Percentiles rank a stretch among this genome's conserved stretches.
These are phyloP conservation scores for Omphaloscelis lunosa DNA, from an alignment of 2,888 invertebrate genomes.

Conservation along the genomic window DNA sequence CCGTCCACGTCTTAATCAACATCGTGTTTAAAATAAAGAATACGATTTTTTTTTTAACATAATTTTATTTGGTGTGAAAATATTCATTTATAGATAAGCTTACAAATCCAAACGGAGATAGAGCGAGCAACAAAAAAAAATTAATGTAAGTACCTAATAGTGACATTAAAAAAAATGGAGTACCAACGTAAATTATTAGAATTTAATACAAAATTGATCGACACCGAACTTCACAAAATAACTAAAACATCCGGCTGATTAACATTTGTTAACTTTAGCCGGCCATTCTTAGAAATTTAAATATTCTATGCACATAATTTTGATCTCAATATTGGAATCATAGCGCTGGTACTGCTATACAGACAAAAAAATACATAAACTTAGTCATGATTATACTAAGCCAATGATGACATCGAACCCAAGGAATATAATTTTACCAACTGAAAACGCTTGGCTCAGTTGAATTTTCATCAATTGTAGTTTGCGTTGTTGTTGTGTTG, in stretches of 20 bases:
- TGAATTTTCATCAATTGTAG: not conserved
- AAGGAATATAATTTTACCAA: not conserved
- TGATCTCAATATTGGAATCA: not conserved
- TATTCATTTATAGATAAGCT: not conserved
- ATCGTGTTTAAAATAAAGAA: constrained; percentile 28
- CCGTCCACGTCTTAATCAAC: constrained; percentile 1
- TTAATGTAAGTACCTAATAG: not conserved
- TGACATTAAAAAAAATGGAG: too few relatives aligned
- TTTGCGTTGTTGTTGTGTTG: too few relatives aligned
- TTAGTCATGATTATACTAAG: not conserved
- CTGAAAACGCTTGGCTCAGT: not conserved
- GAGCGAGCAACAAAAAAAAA: not conserved
- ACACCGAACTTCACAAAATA: not conserved
- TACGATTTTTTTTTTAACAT: not conserved
- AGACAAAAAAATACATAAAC: not conserved
- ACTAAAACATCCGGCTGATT: not conserved
- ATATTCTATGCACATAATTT: not conserved
- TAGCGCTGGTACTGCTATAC: not conserved
- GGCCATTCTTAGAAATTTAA: too few relatives aligned
- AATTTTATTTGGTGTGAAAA: constrained; percentile 24
- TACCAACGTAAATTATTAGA: not conserved
- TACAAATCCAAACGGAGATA: not conserved
- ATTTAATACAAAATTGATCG: not conserved
- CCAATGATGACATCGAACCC: not conserved
- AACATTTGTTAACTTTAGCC: not conserved